Evolutionary conservation across 92 coral and sea anemone genomes (phyloP), one percentile per base, ranked within the genome.

Genomic region (Chrysogorgia sp.): DNA sequence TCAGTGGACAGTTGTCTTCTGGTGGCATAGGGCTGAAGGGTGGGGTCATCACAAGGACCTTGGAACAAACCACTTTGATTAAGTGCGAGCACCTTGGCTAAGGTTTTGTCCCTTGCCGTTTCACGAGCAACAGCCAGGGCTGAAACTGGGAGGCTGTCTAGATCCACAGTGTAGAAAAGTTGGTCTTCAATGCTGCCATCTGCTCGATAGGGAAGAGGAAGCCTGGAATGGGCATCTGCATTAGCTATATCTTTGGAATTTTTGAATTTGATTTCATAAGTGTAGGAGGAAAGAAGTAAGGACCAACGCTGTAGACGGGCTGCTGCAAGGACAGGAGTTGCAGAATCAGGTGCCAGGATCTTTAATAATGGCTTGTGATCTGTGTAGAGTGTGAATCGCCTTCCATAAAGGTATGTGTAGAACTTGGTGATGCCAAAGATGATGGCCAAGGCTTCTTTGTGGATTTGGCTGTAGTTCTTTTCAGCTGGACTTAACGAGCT

Each of bases 381-480:
- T 22, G 79, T 72, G 64, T 60, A 60, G 59, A 32, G 67, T 4
- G 65, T 50, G 23, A 74, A 74, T 41, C 55, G 49, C 23, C 80
- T 41, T 7, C 68, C 81, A 23, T 58, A 58, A 32, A 82, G 63
- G 52, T 82, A 82, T 77, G 78, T 82, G 81, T 86, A 50, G 71
- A 83, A 87, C 62, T 79, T 88, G 33, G 86, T 80, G 50, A 66
- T 63, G 32, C 81, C 25, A 63, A n/a, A n/a, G n/a, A n/a, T n/a
- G n/a, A n/a, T n/a, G n/a, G n/a, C n/a, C n/a, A n/a, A n/a, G n/a
- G n/a, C n/a, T n/a, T n/a, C n/a, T n/a, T n/a, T n/a, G 28, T 88
- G 45, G 70, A 88, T 88, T 67, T 88, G 88, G 68, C 88, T 84
- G 75, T 88, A 84, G 67, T 81, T 85, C 55, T 52, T 45, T 71